Base-by-base conservation (phyloP, 1,140 invertebrate species). In the Drosophila arizonae region DNA sequence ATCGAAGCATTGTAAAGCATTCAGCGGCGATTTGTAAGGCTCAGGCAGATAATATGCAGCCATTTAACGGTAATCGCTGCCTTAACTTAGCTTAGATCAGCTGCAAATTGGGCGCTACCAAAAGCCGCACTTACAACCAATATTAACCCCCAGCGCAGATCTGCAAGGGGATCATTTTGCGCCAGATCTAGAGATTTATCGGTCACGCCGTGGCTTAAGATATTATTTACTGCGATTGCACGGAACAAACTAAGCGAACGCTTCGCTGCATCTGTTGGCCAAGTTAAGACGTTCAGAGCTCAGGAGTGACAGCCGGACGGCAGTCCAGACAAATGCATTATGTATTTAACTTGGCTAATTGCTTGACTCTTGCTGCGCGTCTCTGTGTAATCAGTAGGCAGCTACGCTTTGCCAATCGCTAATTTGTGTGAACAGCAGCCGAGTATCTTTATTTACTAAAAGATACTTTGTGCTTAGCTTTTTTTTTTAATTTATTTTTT, bases 301-400 rank as follows among this genome's bases (percentile, higher is more conserved):
- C 21, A 2, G 46, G 62, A 71, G 61, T 71, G 72, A 71, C 72
- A 71, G 72, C 54, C 60, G 68, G 68, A 70, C 55, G 24, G 54
- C 9, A 28, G 48, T 51, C 62, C 76, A 78, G 76, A 76, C 72
- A 76, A 76, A 78, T 78, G 72, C 67, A 78, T 78, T 78, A 78
- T 78, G 76, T 71, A 78, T 78, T 78, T 72, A 78, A 76, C 72
- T 78, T 76, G 67, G 72, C 76, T 78, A 78, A 76, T 78, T 78
- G 76, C 76, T 71, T 70, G 72, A 46, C 57, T 60, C 48, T 48
- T 15, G 43, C 41, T 72, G 28, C 46, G 54, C 28, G 61, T 73
- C 33, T 24, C 36, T 71, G 61, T 64, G 55, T 73, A 73, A 77
- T 74, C 76, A 70, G 65, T 63, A 75, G 46, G 60, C 72, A 70